These are phyloP conservation scores for Chaitophorus viminalis DNA, from an alignment of 2,888 invertebrate genomes.

Conservation along the genomic window DNA sequence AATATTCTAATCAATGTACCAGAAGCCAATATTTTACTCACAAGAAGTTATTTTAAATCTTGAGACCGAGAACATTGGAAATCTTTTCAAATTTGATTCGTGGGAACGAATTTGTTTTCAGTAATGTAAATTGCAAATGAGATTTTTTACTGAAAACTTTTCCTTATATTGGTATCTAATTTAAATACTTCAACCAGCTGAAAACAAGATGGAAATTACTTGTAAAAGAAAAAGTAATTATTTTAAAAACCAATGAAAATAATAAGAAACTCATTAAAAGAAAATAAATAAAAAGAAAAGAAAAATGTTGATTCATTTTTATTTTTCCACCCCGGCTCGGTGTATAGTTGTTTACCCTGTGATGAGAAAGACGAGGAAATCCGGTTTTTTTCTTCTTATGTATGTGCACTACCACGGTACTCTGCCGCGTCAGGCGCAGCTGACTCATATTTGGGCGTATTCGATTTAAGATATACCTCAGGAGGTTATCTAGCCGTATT, in stretches of 20 bases:
- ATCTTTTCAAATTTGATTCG: background rate
- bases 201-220: conserved; percentile 3
- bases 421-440: background rate
- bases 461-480: background rate
- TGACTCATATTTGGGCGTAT: conserved; percentile 33
- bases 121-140: conserved; percentile 8
- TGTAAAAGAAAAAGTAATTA: background rate
- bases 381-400: conserved; percentile 40
- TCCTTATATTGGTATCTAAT: conserved; percentile 7
- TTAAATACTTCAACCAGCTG: conserved; percentile 22
- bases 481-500: background rate
- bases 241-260: background rate
- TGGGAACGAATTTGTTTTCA: background rate
- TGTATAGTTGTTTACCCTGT: conserved; percentile 30
- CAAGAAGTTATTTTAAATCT: background rate
- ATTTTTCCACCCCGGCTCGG: conserved; percentile 11
- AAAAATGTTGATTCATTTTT: conserved; percentile 23
- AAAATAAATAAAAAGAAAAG: background rate
- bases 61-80: background rate
- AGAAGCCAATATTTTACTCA: background rate
- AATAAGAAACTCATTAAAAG: background rate
- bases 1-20: background rate
- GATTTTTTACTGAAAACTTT: background rate
- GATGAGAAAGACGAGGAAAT: conserved; percentile 46
- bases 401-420: background rate